Conservation (phyloP, 1,140 invertebrate genomes). For the Drosophila trapezifrons region DNA sequence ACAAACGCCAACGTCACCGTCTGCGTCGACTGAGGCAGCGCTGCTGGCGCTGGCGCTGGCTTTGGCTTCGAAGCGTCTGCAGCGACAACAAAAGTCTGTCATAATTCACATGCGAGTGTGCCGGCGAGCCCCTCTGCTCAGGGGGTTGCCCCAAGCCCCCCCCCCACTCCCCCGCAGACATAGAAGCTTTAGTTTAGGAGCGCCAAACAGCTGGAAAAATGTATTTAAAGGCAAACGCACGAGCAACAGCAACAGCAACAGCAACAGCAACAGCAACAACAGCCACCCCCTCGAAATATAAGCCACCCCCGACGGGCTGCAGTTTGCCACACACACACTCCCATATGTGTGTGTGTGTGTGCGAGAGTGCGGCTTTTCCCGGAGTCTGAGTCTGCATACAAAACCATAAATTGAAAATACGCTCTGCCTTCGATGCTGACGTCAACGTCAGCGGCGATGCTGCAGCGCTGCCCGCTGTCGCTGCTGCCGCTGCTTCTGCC, state of each 20-base stretch:
- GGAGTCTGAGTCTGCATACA: constrained; percentile 60
- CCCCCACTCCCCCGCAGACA: constrained; percentile 32
- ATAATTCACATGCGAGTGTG: constrained; percentile 76
- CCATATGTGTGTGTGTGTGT: constrained; percentile 24
- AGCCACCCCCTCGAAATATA: constrained; percentile 6
- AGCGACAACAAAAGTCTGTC: constrained; percentile 78
- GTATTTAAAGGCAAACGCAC: constrained; percentile 79
- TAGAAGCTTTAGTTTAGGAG: constrained; percentile 73
- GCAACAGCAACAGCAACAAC: constrained; percentile 18
- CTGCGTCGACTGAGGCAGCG: constrained; percentile 37
- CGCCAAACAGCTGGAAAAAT: constrained; percentile 70
- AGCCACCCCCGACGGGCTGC: constrained; percentile 45
- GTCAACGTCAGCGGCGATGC: constrained; percentile 28
- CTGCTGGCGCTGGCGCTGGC: constrained; percentile 19
- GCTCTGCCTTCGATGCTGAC: constrained; percentile 55
- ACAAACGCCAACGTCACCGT: constrained; percentile 59
- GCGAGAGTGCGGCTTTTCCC: constrained; percentile 43
- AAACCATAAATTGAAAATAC: constrained; percentile 78
- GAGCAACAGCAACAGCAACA: constrained; percentile 27
- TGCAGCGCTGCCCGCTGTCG: constrained; percentile 17
- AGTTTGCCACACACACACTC: constrained; percentile 55
- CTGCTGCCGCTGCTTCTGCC: constrained; percentile 19
- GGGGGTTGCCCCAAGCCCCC: background rate
- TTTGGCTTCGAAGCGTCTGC: constrained; percentile 51
- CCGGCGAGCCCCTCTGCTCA: constrained; percentile 22